Base-by-base conservation (phyloP, 2,888 invertebrate genomes). In the Aphelenchoides bicaudatus region DNA sequence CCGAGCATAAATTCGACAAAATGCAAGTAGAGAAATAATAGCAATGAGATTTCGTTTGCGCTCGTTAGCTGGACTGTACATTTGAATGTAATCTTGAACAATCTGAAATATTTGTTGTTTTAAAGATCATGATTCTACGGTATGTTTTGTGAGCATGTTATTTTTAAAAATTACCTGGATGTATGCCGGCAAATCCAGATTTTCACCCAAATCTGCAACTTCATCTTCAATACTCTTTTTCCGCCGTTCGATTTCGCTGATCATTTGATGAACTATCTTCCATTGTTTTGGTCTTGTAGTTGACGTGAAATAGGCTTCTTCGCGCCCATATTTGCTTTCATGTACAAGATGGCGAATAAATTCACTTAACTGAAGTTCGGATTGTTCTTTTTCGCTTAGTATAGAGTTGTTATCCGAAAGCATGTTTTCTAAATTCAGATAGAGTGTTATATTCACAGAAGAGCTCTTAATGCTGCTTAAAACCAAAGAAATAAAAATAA, bases 1-100 rank as follows among this genome's bases (percentile, higher is more conserved):
- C 6, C 43, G 43, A n/a, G 43, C 43, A n/a, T 43, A 43, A 10
- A 43, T 19, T n/a, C 43, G 43, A 25, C 8, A 10, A 25, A 43
- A 43, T 8, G 25, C 8, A 19, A 43, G 10, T 25, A 43, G 6
- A n/a, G 16, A 25, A n/a, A 43, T n/a, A n/a, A 43, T n/a, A 8
- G 43, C 43, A 25, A 43, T n/a, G 16, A 43, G 10, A 6, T 10
- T 21, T 25, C 25, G 10, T 25, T 43, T 43, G 10, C 43, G 43
- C 8, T 43, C 43, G 23, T 43, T 43, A n/a, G 23, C 8, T 8
- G 23, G 43, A 19, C 21, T 19, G 23, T 43, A 43, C 10, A 43
- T 21, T n/a, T 21, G 10, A 6, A 43, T 8, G 43, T 43, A 43
- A 6, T 43, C 43, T 6, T n/a, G 43, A n/a, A 43, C n/a, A n/a